Evolutionary conservation across 2,888 invertebrate genomes (phyloP), one percentile per base, ranked within the genome.

Genomic region (Apamea sordens): DNA sequence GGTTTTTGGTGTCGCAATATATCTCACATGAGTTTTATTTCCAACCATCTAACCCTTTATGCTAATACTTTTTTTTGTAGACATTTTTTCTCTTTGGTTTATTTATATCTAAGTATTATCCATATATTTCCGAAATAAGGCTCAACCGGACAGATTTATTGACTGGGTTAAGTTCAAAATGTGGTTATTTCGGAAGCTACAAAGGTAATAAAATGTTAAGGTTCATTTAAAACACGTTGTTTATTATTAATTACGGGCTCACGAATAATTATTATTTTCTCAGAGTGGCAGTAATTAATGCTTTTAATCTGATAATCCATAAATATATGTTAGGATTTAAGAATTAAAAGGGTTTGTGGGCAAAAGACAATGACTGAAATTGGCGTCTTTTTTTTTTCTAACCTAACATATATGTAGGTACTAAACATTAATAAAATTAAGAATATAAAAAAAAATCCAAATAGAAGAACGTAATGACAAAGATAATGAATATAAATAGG

Each of bases 401-500:
- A 32, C 32, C 32, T 32, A 32, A 41, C 21, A n/a, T n/a, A n/a
- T n/a, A n/a, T n/a, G n/a, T n/a, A n/a, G n/a, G n/a, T n/a, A n/a
- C 32, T 44, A 44, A 53, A 32, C 8, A 32, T 59, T 28, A 18
- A 67, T 77, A 56, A 79, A 64, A 44, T 64, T 69, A 28, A 36
- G 2, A 65, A 65, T n/a, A 63, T 64, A 32, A 7, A 21, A 32
- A 36, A 24, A 68, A 68, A 61, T 5, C 6, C 3, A 61, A 75
- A 32, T 8, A 28, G 24, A 59, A 50, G 24, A 59, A 50, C 10
- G 6, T 10, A 28, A 24, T 53, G 8, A 53, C 24, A 59, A 15
- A n/a, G 21, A 36, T 36, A 74, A 36, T 76, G 24, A 83, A 76
- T 65, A 76, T 61, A 28, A 83, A 83, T 53, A 68, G 36, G 18